Base-by-base conservation (phyloP, 2,113 vertebrate species). In the Macrotis lagotis region DNA sequence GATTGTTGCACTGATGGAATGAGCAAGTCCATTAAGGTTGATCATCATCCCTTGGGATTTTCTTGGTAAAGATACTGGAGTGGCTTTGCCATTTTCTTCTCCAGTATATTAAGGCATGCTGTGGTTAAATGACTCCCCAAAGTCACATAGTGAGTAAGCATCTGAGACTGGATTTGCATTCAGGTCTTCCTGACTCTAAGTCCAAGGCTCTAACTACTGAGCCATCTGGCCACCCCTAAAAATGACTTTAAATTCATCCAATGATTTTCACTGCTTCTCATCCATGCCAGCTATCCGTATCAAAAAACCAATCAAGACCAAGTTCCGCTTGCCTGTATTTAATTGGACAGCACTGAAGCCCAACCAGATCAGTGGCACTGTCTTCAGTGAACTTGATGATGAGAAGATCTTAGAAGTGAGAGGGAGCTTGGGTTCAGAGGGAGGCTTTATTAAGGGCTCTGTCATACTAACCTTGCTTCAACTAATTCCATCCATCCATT, bases 271-370 rank as follows among this genome's bases (percentile, higher is more conserved):
- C 88, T n/a, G 25, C 28, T 55, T 47, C 37, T 92, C 92, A 48
- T 97, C 0, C 3, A 96, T 50, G 98, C 93, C 97, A 99, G 99
- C 99, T 22, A 99, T 99, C 97, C 98, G 99, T n/a, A 99, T 99
- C 97, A 99, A 99, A 99, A 99, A 99, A 88, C 99, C 99, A 31
- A 99, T 99, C 97, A 99, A 99, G 98, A 99, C 99, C 90, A 99
- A 99, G 97, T 99, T 99, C 98, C 99, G 99, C 3, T 91, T 99
- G 96, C 99, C 99, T 0, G 99, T 99, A 89, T 99, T 99, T 98
- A 99, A 99, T 98, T 99, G 99, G 99, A 99, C 99, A 0, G 99
- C 99, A 0, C 96, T 99, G 95, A 99, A 99, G 96, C 99, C 99
- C 98, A 99, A 99, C 98, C 99, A 99, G 98, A 99, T 99, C 98